These are phyloP conservation scores for silkworm (Bombyx mori) DNA, from an alignment of 1,140 invertebrate species.

Conservation along the genomic window DNA sequence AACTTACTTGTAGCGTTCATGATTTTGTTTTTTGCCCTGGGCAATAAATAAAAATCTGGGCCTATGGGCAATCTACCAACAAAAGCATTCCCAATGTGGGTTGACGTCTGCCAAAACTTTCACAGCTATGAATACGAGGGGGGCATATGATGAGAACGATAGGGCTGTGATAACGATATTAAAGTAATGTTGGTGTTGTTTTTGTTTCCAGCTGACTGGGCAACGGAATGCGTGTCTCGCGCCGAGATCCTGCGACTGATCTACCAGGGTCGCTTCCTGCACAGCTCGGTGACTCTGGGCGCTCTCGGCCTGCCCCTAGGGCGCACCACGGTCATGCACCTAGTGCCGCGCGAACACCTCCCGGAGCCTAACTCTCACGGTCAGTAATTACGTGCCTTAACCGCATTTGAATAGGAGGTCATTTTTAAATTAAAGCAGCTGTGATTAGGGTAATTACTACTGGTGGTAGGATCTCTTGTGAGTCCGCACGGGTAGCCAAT, in stretches of 20 bases:
- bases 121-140: no score
- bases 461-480: no score
- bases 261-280: slow-evolving; percentile 98
- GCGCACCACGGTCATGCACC: slow-evolving; percentile 99
- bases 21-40: no score
- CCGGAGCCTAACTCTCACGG: slow-evolving; percentile 90
- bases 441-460: no score
- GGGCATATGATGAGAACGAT: no score
- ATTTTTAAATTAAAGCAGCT: no score
- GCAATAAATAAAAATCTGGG: no score
- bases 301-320: slow-evolving; percentile 96
- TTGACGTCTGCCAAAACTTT: no score
- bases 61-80: no score
- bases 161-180: background rate
- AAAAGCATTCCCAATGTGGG: no score
- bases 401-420: background rate
- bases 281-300: slow-evolving; percentile 98
- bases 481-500: no score
- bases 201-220: slow-evolving; percentile 86
- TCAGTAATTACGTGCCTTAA: slow-evolving; percentile 12
- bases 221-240: slow-evolving; percentile 93
- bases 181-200: slow-evolving; percentile 3
- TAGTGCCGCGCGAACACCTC: slow-evolving; percentile 98
- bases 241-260: slow-evolving; percentile 98
- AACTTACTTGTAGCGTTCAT: no score